A percentile compares a stretch with the other conserved stretches of the same genome.
phyloP scores from a whole-genome alignment of 2,797 vertebrate genomes.

The Discoglossus pictus region DNA sequence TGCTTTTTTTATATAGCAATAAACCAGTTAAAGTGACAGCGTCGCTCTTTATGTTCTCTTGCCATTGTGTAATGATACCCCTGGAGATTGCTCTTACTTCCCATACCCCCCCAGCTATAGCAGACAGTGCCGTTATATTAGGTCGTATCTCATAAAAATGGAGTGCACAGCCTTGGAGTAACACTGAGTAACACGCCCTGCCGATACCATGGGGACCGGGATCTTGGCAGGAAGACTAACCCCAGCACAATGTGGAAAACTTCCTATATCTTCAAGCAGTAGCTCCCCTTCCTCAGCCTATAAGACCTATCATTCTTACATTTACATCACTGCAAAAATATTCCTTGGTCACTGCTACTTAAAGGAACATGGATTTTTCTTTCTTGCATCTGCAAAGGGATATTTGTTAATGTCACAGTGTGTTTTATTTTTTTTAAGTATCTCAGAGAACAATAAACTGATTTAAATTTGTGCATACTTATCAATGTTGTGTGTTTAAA shows the following conservation, averaged over 20 bases:
- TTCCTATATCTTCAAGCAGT: not conserved
- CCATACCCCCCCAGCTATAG: not conserved
- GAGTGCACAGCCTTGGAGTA: constrained; percentile 5
- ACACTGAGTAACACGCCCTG: constrained; percentile 15
- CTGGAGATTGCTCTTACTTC: not conserved
- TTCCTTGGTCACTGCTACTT: not conserved
- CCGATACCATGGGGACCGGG: not conserved
- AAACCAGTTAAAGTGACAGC: too few species aligned
- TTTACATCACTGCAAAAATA: constrained; percentile 4
- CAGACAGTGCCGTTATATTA: too few species aligned
- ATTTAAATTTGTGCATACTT: too few species aligned
- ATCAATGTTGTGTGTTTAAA: too few species aligned
- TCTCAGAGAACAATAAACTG: too few species aligned
- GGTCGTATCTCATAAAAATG: not conserved
- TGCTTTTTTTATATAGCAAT: too few species aligned
- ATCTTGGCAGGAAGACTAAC: not conserved
- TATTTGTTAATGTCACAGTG: too few species aligned
- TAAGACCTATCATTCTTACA: not conserved
- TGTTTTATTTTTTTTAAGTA: too few species aligned
- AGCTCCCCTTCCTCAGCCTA: too few species aligned
- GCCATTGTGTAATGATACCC: not conserved
- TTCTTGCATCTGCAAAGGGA: not conserved
- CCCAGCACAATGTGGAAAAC: not conserved
- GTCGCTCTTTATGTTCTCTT: not conserved
- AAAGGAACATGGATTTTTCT: not conserved